phyloP scores from a whole-genome alignment of 2,888 invertebrate species.

The Drosophila paranaensis region DNA sequence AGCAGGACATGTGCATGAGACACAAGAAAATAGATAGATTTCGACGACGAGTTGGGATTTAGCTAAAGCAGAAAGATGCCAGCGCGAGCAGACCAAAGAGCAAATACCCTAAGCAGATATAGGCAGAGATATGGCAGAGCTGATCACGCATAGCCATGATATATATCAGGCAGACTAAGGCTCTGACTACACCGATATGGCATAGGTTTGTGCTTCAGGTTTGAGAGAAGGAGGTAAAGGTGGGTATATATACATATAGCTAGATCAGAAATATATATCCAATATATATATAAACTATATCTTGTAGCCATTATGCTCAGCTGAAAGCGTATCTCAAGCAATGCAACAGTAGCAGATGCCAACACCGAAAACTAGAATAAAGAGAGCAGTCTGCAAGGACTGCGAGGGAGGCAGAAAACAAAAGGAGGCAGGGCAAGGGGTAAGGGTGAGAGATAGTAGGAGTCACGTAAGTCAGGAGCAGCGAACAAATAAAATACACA shows the following conservation, averaged over 20 bases:
- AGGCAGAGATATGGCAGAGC: background rate
- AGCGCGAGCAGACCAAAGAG: background rate
- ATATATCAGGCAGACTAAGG: background rate
- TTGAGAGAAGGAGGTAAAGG: background rate
- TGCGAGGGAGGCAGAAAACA: too few relatives aligned
- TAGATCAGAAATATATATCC: background rate
- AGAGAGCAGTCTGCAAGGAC: background rate
- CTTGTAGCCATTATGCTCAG: background rate
- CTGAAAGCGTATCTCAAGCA: conserved; percentile 4
- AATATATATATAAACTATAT: background rate
- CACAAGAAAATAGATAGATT: conserved; percentile 74
- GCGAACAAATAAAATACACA: conserved; percentile 32
- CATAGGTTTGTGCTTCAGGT: background rate
- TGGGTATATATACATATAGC: too few relatives aligned
- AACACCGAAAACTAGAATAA: conserved; percentile 3
- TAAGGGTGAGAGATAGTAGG: background rate
- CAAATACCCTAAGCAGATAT: background rate
- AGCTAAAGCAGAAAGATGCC: conserved; percentile 23
- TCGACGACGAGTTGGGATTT: conserved; percentile 55
- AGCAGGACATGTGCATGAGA: conserved; percentile 71
- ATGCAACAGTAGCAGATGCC: conserved; percentile 41
- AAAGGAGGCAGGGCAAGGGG: too few relatives aligned
- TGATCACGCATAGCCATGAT: background rate
- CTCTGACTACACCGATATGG: too few relatives aligned
- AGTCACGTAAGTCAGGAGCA: conserved; percentile 25